These are phyloP conservation scores for Oncorhynchus nerka DNA, from an alignment of 2,113 vertebrate genomes.

Conservation along the genomic window DNA sequence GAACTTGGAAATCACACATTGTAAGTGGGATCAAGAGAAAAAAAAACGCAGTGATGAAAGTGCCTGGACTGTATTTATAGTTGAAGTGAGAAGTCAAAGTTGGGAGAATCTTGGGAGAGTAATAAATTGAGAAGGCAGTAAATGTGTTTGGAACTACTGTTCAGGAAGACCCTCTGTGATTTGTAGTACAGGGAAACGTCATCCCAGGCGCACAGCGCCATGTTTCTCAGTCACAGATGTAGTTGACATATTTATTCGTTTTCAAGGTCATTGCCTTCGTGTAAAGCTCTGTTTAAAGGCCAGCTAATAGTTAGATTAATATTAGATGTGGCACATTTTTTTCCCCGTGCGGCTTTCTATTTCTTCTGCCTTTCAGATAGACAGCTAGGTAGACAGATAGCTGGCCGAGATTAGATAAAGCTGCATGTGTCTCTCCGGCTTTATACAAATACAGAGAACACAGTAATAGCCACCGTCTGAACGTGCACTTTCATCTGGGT, in stretches of 20 bases:
- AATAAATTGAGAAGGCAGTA: slow-evolving; percentile 26
- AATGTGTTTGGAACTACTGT: slow-evolving; percentile 19
- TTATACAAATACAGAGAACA: slow-evolving; percentile 73
- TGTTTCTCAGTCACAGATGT: slow-evolving; percentile 8
- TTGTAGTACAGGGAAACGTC: slow-evolving; percentile 14
- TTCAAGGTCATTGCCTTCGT: slow-evolving; percentile 31
- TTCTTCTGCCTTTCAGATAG: slow-evolving; percentile 50
- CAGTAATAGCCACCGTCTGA: slow-evolving; percentile 67
- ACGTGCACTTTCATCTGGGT: slow-evolving; percentile 75
- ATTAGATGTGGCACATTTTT: slow-evolving; percentile 17
- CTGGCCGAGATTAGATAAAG: slow-evolving; percentile 74
- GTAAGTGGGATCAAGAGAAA: slow-evolving; percentile 12
- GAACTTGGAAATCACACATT: slow-evolving; percentile 53
- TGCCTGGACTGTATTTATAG: not conserved
- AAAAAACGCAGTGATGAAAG: not conserved
- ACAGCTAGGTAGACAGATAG: slow-evolving; percentile 69
- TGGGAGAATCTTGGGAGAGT: not conserved
- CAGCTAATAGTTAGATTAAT: slow-evolving; percentile 41
- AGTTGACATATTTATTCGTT: slow-evolving; percentile 21
- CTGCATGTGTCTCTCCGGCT: slow-evolving; percentile 44
- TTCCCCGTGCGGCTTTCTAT: slow-evolving; percentile 39
- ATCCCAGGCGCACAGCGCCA: slow-evolving; percentile 9
- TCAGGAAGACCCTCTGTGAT: slow-evolving; percentile 16
- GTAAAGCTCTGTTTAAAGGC: slow-evolving; percentile 21
- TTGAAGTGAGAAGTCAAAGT: not conserved